Percentiles rank a stretch among this genome's conserved stretches.
phyloP scores from a whole-genome alignment of 2,113 vertebrate species.

The Hyaena hyaena region DNA sequence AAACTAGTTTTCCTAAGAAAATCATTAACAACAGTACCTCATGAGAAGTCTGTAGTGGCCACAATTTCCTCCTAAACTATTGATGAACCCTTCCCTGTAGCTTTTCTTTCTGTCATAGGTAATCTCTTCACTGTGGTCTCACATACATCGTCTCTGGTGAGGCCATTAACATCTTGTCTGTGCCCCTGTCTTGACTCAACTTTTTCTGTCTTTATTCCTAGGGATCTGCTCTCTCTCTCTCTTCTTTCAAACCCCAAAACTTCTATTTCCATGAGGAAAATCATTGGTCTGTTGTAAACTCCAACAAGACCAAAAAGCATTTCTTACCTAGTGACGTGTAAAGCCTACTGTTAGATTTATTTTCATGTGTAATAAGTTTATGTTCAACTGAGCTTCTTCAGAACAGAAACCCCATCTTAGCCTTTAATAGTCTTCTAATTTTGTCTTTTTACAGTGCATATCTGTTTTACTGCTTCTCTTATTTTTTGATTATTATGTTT shows the following conservation, averaged over 20 bases:
- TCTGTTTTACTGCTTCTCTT: neutral
- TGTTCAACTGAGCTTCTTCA: neutral
- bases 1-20: neutral
- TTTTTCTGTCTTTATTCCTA: neutral
- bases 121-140: neutral
- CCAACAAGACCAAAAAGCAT: neutral
- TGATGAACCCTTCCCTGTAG: neutral
- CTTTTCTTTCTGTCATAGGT: neutral
- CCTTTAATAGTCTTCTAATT: neutral
- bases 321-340: neutral
- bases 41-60: neutral
- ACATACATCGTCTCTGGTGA: neutral
- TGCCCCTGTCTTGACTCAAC: neutral
- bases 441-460: neutral
- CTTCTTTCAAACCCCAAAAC: neutral
- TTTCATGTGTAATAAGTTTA: slow-evolving; percentile 8
- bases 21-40: neutral
- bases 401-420: neutral
- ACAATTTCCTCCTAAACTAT: neutral
- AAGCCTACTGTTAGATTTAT: neutral
- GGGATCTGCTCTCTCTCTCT: neutral
- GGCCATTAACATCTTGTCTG: neutral
- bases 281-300: neutral
- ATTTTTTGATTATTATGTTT: slow-evolving; percentile 44
- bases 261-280: neutral